Evolutionary conservation across 2,888 invertebrate species (phyloP).

Genomic region (Drosophila picticornis): DNA sequence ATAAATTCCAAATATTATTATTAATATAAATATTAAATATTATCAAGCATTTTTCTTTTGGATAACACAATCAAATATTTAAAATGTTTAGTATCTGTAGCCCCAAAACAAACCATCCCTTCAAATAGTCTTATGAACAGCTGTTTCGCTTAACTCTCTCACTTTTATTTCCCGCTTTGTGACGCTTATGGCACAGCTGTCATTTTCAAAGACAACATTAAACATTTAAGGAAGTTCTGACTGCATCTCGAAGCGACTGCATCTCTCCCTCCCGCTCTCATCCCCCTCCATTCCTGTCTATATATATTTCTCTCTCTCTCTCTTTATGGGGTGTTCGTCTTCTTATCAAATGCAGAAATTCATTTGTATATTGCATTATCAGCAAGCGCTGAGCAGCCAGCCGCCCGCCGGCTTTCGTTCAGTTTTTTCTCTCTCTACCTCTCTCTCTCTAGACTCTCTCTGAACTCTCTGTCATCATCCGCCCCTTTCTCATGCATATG

Average conservation of each 20-base stretch:
- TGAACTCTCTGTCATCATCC: slow-evolving; percentile 5
- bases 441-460: neutral
- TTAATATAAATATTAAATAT: neutral
- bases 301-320: too few species aligned
- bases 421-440: neutral
- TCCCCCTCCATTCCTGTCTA: neutral
- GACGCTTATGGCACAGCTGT: slow-evolving; percentile 31
- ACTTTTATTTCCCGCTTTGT: neutral
- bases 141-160: slow-evolving; percentile 25
- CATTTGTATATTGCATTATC: slow-evolving; percentile 21
- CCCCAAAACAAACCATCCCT: slow-evolving; percentile 4
- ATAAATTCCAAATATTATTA: neutral
- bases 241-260: neutral
- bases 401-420: slow-evolving; percentile 37
- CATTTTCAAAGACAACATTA: slow-evolving; percentile 5
- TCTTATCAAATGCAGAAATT: slow-evolving; percentile 12
- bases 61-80: neutral
- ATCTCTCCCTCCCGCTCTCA: neutral
- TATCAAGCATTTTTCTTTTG: neutral
- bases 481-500: slow-evolving; percentile 13
- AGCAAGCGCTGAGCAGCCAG: slow-evolving; percentile 23
- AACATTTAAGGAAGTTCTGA: neutral
- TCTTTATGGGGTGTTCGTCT: neutral
- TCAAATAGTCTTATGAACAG: slow-evolving; percentile 9
- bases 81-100: neutral